phyloP scores from a whole-genome alignment of 2,888 invertebrate genomes.

The Siphlonurus alternatus region DNA sequence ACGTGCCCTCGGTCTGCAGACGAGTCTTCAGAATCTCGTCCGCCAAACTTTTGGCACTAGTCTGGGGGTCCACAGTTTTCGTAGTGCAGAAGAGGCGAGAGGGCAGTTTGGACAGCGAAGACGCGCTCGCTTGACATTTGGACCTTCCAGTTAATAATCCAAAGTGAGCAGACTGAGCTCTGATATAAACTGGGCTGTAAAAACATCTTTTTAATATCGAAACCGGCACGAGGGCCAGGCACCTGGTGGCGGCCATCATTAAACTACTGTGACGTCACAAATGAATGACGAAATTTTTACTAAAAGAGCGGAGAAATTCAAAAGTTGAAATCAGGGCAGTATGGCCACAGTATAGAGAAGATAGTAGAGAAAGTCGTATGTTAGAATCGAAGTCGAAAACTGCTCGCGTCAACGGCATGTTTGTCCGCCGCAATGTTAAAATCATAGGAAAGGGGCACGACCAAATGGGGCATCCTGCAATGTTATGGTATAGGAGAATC shows the following conservation, averaged over 20 bases:
- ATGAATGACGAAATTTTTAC: not conserved
- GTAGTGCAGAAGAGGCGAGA: not conserved
- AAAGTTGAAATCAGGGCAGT: no score
- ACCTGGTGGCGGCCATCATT: not conserved
- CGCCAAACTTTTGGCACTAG: constrained; percentile 7
- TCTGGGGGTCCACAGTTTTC: not conserved
- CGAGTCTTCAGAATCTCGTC: constrained; percentile 13
- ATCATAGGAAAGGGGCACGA: no score
- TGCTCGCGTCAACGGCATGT: no score
- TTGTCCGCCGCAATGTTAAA: no score
- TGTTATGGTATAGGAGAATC: no score
- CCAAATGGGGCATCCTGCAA: no score
- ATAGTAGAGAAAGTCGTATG: no score
- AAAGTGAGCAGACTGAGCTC: not conserved
- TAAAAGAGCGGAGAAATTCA: no score
- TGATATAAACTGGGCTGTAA: not conserved
- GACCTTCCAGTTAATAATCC: not conserved
- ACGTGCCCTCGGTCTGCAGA: constrained; percentile 8
- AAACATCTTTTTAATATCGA: not conserved
- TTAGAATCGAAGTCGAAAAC: no score
- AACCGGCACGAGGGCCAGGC: not conserved
- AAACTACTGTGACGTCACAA: not conserved
- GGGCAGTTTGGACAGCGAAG: not conserved
- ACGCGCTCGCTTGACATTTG: not conserved
- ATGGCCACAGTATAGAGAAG: no score